These are phyloP conservation scores for Syngnathoides biaculeatus DNA, from an alignment of 2,113 vertebrate genomes.

Conservation along the genomic window DNA sequence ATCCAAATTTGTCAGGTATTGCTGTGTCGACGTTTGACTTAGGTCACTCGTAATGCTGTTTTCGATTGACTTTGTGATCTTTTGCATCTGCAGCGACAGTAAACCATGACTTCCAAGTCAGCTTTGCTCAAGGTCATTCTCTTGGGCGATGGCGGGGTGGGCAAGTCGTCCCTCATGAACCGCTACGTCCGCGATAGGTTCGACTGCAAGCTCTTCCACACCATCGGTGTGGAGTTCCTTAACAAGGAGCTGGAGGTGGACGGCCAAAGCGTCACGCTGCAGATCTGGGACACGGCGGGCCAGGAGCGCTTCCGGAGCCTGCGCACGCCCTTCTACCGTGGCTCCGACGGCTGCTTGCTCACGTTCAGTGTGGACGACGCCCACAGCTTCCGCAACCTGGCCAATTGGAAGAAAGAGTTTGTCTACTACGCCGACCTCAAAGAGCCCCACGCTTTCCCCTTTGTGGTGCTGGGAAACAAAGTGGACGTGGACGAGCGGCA, in stretches of 20 bases:
- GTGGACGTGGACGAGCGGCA: conserved; percentile 86
- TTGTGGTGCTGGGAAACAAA: conserved; percentile 95
- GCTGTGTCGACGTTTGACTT: no score
- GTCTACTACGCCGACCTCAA: conserved; percentile 92
- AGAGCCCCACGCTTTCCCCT: conserved; percentile 88
- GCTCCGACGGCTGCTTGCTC: conserved; percentile 95
- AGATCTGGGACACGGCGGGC: conserved; percentile 97
- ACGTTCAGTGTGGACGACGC: conserved; percentile 93
- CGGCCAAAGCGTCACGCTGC: conserved; percentile 87
- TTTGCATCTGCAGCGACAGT: conserved; percentile 1
- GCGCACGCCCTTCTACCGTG: conserved; percentile 93
- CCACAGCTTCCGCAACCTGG: conserved; percentile 91
- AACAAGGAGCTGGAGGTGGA: conserved; percentile 97
- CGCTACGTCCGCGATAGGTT: conserved; percentile 95
- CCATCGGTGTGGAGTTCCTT: conserved; percentile 94
- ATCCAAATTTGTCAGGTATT: no score
- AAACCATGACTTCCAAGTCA: conserved; percentile 80
- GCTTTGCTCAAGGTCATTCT: conserved; percentile 93
- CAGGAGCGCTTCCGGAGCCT: conserved; percentile 95
- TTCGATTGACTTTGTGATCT: background rate
- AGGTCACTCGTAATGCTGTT: no score
- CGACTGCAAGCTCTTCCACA: conserved; percentile 92
- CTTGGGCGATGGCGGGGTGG: conserved; percentile 91
- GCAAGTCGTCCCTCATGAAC: conserved; percentile 98
- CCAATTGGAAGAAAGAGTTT: conserved; percentile 98